Percentiles rank a stretch among this genome's conserved stretches.
These are phyloP conservation scores for Eupithecia tripunctaria DNA, from an alignment of 2,888 invertebrate species.

Conservation along the genomic window DNA sequence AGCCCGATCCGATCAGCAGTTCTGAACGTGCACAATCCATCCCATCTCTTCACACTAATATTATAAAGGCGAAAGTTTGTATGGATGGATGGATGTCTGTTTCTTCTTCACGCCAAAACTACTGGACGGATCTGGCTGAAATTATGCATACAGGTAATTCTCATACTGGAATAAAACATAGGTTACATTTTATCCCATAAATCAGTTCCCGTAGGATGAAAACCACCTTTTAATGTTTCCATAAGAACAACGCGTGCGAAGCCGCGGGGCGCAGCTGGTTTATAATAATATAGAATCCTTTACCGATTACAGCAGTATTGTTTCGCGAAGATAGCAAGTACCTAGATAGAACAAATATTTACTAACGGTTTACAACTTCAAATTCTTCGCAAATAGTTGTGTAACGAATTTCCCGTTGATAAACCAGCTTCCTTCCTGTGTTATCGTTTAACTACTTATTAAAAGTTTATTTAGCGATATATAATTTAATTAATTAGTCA, in stretches of 20 bases:
- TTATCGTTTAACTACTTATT: slow-evolving; percentile 44
- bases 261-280: no score
- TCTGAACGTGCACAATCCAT: background rate
- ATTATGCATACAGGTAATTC: no score
- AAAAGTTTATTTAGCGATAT: slow-evolving; percentile 3
- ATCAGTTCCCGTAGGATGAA: no score
- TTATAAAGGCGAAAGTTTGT: no score
- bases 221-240: no score
- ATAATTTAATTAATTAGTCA: slow-evolving; percentile 4
- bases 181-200: no score
- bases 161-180: no score
- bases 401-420: slow-evolving; percentile 69
- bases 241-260: no score
- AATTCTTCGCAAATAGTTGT: slow-evolving; percentile 46
- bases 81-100: no score
- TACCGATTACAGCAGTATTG: background rate
- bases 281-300: background rate
- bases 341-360: background rate
- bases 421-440: slow-evolving; percentile 72
- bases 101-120: no score
- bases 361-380: background rate
- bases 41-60: no score
- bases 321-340: background rate
- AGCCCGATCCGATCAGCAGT: background rate
- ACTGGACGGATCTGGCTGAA: no score